phyloP scores from a whole-genome alignment of 2,113 vertebrate species.

The Ursus arctos region DNA sequence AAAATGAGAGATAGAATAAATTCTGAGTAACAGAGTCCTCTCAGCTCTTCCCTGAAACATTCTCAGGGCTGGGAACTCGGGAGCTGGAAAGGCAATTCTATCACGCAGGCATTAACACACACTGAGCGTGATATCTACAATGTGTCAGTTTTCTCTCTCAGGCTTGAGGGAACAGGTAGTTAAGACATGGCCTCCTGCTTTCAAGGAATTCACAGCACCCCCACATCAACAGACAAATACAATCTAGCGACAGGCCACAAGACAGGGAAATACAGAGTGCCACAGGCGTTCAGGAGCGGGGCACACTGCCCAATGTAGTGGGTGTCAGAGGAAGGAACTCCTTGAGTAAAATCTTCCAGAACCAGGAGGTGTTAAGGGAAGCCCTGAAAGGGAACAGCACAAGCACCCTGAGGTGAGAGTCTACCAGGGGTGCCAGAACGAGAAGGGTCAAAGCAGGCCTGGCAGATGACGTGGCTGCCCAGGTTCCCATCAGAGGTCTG shows the following conservation, averaged over 20 bases:
- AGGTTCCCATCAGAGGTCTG: background rate
- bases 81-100: background rate
- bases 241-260: accelerated
- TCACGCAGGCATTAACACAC: background rate
- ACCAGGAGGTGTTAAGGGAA: background rate
- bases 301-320: background rate
- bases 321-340: background rate
- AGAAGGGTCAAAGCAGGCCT: background rate
- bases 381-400: background rate
- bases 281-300: no score
- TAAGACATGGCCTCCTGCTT: background rate
- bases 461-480: accelerated
- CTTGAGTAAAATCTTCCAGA: background rate
- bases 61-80: background rate
- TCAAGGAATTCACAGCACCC: background rate
- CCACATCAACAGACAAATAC: background rate
- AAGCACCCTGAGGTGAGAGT: background rate
- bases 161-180: background rate
- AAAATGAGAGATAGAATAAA: background rate
- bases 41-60: background rate
- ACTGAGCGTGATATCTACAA: background rate
- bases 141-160: background rate
- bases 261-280: background rate
- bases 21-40: background rate
- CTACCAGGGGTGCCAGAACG: background rate